Evolutionary conservation across 1,140 invertebrate genomes (phyloP), one percentile per base, ranked within the genome.

Genomic region (Drosophila micromelanica): DNA sequence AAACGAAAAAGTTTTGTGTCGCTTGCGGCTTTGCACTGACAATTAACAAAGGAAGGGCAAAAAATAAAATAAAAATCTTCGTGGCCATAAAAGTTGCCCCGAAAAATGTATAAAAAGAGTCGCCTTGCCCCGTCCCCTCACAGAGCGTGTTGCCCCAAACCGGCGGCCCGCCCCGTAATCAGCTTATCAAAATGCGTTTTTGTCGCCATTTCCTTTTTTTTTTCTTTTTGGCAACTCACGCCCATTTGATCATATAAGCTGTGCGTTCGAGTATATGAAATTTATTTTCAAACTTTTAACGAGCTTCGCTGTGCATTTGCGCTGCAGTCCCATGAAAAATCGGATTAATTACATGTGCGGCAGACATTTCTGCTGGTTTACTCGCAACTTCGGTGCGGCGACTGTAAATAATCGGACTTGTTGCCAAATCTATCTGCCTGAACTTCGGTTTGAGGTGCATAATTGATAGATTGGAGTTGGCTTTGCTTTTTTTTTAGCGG

Each of bases 251-350:
- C 81, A 80, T 56, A 81, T 81, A 69, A 78, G 75, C 78, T 65
- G 82, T 65, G 78, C 78, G 62, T 78, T 86, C 74, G 78, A 87
- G 82, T 81, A 68, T 42, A 78, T 78, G 56, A 87, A 81, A 81
- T 86, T 70, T 87, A 81, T 86, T 78, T 81, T 63, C 51, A 46
- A 86, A 87, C 75, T 86, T 87, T 86, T 81, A 87, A 81, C 71
- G 78, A 86, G 80, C 76, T 70, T 73, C 71, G 63, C 9, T 57
- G 51, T 49, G 38, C 74, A 71, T 77, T 69, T 54, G 8, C 17
- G 0, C 20, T 48, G 56, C 51, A 38, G 35, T 64, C 35, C 52
- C 46, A 37, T 15, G 38, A 46, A 45, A 62, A 75, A 55, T 55
- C 52, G 38, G 49, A 76, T 78, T 78, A 82, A 82, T 82, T 76